Percentiles rank a stretch among this genome's conserved stretches.
These are phyloP conservation scores for Sebastes nivosus DNA, from an alignment of 2,797 vertebrate species.

Conservation along the genomic window DNA sequence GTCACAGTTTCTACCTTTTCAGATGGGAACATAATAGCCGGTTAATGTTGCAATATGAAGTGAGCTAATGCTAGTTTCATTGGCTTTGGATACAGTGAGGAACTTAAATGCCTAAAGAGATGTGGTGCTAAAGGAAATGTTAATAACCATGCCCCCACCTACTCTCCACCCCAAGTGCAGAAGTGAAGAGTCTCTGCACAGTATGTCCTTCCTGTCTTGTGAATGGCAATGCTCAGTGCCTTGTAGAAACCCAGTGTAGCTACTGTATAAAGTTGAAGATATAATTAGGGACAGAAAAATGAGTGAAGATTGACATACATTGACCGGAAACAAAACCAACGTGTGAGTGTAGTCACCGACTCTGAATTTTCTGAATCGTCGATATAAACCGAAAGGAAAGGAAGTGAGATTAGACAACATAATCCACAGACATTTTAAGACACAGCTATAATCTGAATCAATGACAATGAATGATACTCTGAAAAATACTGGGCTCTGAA, in stretches of 20 bases:
- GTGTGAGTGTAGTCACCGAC: neutral
- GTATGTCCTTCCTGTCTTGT: conserved; percentile 9
- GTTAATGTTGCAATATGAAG: conserved; percentile 23
- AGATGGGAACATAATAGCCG: conserved; percentile 10
- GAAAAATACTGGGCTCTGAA: neutral
- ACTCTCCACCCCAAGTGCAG: neutral
- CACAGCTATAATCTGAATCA: conserved; percentile 11
- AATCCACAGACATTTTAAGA: conserved; percentile 14
- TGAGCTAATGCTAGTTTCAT: conserved; percentile 22
- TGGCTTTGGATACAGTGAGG: conserved; percentile 5
- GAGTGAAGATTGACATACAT: neutral
- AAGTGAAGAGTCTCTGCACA: conserved; percentile 8
- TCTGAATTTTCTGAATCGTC: neutral
- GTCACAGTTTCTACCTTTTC: conserved; percentile 37
- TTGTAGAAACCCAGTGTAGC: conserved; percentile 25
- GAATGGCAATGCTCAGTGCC: conserved; percentile 1
- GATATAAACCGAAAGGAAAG: neutral
- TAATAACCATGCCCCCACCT: conserved; percentile 26
- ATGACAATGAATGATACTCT: conserved; percentile 10
- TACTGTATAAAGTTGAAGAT: conserved; percentile 39
- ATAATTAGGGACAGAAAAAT: conserved; percentile 5
- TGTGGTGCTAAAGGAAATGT: conserved; percentile 43
- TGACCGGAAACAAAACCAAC: neutral
- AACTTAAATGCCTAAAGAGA: conserved; percentile 26
- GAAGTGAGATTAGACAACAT: neutral